phyloP scores from a whole-genome alignment of 2,888 invertebrate species.

The Caradrina clavipalpis region DNA sequence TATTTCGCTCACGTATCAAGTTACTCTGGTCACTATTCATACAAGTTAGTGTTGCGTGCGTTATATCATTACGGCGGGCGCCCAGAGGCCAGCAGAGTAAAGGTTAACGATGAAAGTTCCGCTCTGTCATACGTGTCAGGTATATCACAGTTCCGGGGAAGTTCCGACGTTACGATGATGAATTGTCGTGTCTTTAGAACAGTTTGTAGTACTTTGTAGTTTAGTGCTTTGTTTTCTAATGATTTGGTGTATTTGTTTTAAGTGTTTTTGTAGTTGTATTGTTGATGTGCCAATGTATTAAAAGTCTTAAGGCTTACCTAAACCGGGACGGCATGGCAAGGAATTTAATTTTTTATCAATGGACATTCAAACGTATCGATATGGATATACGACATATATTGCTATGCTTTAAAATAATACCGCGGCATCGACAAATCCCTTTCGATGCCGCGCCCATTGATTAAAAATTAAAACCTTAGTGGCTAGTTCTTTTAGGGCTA shows the following conservation, averaged over 20 bases:
- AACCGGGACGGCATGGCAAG: too few relatives aligned
- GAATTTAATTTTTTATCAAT: too few relatives aligned
- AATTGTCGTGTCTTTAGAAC: conserved; percentile 34
- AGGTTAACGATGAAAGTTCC: conserved; percentile 80
- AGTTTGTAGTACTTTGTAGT: conserved; percentile 25
- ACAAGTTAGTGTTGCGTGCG: conserved; percentile 58
- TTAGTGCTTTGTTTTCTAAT: conserved; percentile 53
- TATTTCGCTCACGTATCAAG: conserved; percentile 5
- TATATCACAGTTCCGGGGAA: conserved; percentile 50
- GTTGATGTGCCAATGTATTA: neutral
- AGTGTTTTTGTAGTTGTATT: conserved; percentile 1
- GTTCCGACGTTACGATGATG: conserved; percentile 44
- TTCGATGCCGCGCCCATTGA: too few relatives aligned
- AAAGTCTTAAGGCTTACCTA: too few relatives aligned
- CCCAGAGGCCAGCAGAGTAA: conserved; percentile 70
- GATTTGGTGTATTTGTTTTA: conserved; percentile 22
- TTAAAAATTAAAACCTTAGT: too few relatives aligned
- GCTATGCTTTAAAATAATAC: too few relatives aligned
- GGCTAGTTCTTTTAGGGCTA: too few relatives aligned
- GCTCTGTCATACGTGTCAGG: conserved; percentile 55
- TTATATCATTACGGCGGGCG: conserved; percentile 62
- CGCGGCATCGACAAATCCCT: too few relatives aligned
- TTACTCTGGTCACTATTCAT: conserved; percentile 25
- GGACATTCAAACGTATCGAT: too few relatives aligned
- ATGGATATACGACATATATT: too few relatives aligned